Percentiles rank a stretch among this genome's conserved stretches.
Conservation (phyloP, 2,113 vertebrate genomes). For the Tragelaphus imberbis region DNA sequence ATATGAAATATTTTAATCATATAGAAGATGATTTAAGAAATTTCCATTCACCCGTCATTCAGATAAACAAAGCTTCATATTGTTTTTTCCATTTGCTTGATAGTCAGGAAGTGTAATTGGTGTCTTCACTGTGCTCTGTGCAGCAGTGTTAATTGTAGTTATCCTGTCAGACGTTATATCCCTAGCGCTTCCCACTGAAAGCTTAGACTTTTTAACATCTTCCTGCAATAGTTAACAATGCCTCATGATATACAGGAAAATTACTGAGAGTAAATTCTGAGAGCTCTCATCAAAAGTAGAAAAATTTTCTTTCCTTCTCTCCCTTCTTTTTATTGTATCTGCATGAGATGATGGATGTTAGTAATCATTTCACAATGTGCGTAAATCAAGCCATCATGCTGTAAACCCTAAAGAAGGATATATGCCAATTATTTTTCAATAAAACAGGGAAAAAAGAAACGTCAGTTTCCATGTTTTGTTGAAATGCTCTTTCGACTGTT, state of each 20-base stretch:
- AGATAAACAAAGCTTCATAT: not conserved
- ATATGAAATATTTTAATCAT: not conserved
- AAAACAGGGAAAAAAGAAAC: not conserved
- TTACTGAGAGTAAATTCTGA: not conserved
- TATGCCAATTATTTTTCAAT: not conserved
- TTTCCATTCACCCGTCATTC: not conserved
- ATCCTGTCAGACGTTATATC: fast-evolving
- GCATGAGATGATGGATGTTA: not conserved
- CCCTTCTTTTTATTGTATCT: not conserved
- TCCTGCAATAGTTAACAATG: not conserved
- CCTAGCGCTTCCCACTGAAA: not conserved
- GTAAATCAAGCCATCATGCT: not conserved
- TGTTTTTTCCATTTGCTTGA: not conserved
- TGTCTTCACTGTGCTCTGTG: too few relatives aligned
- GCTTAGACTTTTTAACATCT: not conserved
- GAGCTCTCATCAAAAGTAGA: not conserved
- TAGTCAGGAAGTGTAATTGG: not conserved
- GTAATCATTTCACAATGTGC: not conserved
- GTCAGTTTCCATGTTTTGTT: not conserved
- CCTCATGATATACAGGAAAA: not conserved
- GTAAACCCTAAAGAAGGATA: not conserved
- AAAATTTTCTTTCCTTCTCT: not conserved
- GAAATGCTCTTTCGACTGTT: not conserved
- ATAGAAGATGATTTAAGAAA: not conserved
- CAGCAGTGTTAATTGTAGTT: too few relatives aligned